Base-by-base conservation (phyloP, 2,888 invertebrate genomes). In the Sepiola atlantica region DNA sequence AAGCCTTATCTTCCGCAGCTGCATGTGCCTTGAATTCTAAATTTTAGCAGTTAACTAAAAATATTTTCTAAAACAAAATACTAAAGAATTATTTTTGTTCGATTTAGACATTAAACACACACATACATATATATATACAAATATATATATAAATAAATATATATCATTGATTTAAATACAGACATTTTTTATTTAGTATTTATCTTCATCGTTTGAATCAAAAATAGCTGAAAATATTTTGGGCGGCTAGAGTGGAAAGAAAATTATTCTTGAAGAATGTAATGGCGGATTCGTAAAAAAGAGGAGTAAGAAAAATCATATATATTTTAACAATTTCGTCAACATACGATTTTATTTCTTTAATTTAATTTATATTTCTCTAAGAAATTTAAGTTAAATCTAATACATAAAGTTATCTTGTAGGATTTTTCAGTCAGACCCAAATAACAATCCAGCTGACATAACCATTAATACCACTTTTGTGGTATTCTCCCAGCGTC, bases 151-250 rank as follows among this genome's bases (percentile, higher is more conserved):
- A 77, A n/a, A 77, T 14, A 77, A n/a, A 77, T n/a, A 28, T 24
- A 77, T 24, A 28, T 77, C n/a, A 77, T 77, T 77, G 77, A 77
- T 77, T 77, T 32, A n/a, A 77, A 77, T 77, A n/a, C 77, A 77
- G 77, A 77, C 45, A 77, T n/a, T 77, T 77, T n/a, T 77, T 77
- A 77, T 77, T 77, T 77, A 77, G 77, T 77, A 77, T 77, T 77
- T 77, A 32, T 77, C 77, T 32, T 77, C 77, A 77, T 77, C 32
- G n/a, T 77, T 77, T 77, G 77, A 77, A 77, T 77, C 77, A 77
- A 77, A 77, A 77, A 77, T 77, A 77, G 77, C 77, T 14, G n/a
- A 16, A 77, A 32, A 77, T 77, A 77, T 77, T 77, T 77, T 77
- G 77, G 77, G n/a, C 77, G 32, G 77, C 16, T 14, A 77, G 20